Base-by-base conservation (phyloP, 2,888 invertebrate genomes). In the Diaprepes abbreviatus region DNA sequence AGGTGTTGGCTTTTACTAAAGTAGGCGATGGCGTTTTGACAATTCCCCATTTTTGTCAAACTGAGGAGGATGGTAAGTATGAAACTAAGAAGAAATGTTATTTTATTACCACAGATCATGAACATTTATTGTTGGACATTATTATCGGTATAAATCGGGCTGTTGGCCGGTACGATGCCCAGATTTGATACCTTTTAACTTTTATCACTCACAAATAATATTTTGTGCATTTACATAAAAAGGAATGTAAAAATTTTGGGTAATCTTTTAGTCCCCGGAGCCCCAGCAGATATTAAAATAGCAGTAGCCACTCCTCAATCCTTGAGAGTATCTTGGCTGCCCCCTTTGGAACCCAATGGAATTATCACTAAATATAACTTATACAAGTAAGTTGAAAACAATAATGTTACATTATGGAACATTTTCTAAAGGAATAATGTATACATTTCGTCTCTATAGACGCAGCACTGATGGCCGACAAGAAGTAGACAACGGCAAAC, bases 251-350 rank as follows among this genome's bases (percentile, higher is more conserved):
- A 5, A 24, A 24, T 24, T 24, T n/a, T n/a, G n/a, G 3, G 24
- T 24, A 24, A 24, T 24, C 5, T 24, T 67, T 78, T 80, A 92
- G 94, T 92, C 50, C 94, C 94, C 7, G 93, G 91, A 66, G 88
- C 91, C 40, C 94, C 94, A 0, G 89, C 90, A 3, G 92, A 92
- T 77, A 91, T 94, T 73, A 94, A 94, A 84, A 93, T 92, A 2
- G 90, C 92, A 50, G 90, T 92, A 10, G 90, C 91, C 75, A 90
- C 92, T 1, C 88, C 90, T 1, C 91, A 91, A 79, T 91, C 92
- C 1, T 85, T 94, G 1, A 87, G 92, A 73, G 89, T 94, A 12
- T 91, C 93, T 0, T 95, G 94, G 94, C 84, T 92, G 71, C 88
- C 91, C 2, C 94, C 94, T 0, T 79, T 85, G 3, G 90, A 91